Evolutionary conservation across 2,797 vertebrate species (phyloP), one percentile per base, ranked within the genome.

Genomic region (Lophius americanus): DNA sequence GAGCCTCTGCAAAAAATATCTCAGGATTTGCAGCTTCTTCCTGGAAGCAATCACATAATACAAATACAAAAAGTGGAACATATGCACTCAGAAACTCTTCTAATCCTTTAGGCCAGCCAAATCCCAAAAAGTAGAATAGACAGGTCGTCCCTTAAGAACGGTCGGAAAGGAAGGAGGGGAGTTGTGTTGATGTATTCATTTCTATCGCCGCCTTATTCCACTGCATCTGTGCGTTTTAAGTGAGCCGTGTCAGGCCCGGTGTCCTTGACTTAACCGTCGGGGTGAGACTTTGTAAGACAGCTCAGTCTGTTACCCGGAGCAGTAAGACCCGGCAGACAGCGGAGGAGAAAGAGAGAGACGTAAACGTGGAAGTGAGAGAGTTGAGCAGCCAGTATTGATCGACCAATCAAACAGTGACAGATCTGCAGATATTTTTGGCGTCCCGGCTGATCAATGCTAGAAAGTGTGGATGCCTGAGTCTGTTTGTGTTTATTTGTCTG

Each of bases 1-100:
- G 87, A 85, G 81, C 88, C 56, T 69, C 51, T 61, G 71, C 71
- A 79, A 82, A 88, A 23, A 85, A 84, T 80, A 85, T 77, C 59
- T 33, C 51, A 51, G 70, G 75, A 94, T 50, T 93, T 95, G 94
- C 94, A 95, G 81, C 93, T 94, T 88, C 93, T 84, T 93, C 92
- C 94, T 84, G 78, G 70, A 82, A 83, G 82, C 69, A 66, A 73
- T 46, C 64, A 69, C 73, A 39, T 83, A 60, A 70, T 60, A 80
- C 58, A 83, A 61, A 68, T 56, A 33, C 57, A 67, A 68, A 47
- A 83, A 73, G 44, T 51, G 60, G 46, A 68, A 69, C 39, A 73
- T 60, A 51, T 70, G 57, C 66, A 65, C 54, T 64, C 33, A 61
- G 38, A 49, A 71, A 63, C 59, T 57, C n/a, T 49, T 73, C 43